These are phyloP conservation scores for Leptoclinus maculatus DNA, from an alignment of 2,797 vertebrate genomes.

Conservation along the genomic window DNA sequence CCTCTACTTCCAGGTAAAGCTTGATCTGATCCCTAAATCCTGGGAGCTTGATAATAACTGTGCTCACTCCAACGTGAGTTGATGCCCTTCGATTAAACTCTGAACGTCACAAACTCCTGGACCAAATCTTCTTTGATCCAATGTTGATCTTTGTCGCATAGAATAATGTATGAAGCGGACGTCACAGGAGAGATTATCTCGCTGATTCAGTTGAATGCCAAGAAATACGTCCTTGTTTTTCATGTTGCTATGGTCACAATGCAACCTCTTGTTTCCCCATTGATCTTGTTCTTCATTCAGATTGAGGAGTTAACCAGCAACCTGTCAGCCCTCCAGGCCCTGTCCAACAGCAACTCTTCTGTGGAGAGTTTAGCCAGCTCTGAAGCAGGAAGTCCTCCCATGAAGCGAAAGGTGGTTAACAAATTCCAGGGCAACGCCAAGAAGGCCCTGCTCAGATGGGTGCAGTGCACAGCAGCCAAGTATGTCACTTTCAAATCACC, in stretches of 20 bases:
- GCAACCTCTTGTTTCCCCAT: not conserved
- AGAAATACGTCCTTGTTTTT: not conserved
- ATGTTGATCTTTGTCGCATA: constrained; percentile 1
- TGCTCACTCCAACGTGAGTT: not conserved
- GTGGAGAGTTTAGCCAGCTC: constrained; percentile 91
- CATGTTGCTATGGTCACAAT: constrained; percentile 19
- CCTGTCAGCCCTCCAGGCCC: constrained; percentile 90
- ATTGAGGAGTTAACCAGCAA: constrained; percentile 99
- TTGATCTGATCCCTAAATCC: not conserved
- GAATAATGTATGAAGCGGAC: not conserved
- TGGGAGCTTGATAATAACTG: constrained; percentile 1
- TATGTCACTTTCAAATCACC: constrained; percentile 67
- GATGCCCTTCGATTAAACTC: not conserved
- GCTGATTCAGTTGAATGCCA: not conserved
- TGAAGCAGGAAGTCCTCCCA: constrained; percentile 93
- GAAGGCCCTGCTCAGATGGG: constrained; percentile 94
- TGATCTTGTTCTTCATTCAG: constrained; percentile 72
- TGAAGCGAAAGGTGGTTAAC: constrained; percentile 93
- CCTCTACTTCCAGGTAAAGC: constrained; percentile 96
- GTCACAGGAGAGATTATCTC: not conserved
- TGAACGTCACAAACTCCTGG: not conserved
- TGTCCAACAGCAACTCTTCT: constrained; percentile 94
- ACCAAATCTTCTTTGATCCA: constrained; percentile 1
- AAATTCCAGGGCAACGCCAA: constrained; percentile 95
- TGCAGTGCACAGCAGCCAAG: constrained; percentile 92